Conservation (phyloP, 2,113 vertebrate genomes). For the Jaculus jaculus region DNA sequence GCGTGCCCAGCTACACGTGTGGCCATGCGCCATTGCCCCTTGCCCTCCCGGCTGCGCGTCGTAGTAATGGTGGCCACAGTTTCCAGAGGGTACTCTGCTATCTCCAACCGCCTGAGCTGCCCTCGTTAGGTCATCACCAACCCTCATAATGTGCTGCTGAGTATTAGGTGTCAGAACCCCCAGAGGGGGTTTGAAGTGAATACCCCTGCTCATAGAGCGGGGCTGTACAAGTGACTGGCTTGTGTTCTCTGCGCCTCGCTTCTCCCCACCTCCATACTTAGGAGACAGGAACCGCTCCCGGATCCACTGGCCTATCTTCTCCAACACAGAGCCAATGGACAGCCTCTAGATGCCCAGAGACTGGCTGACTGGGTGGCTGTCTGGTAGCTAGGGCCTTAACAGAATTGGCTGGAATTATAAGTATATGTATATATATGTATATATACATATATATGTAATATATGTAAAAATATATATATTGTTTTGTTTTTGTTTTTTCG, state of each 20-base stretch:
- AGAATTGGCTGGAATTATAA: no score
- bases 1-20: not conserved
- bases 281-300: not conserved
- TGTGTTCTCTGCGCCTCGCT: not conserved
- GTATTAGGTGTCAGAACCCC: not conserved
- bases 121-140: not conserved
- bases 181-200: not conserved
- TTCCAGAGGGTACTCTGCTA: not conserved
- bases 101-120: not conserved
- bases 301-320: not conserved
- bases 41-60: not conserved
- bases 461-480: no score
- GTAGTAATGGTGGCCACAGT: not conserved
- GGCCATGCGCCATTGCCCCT: rapidly evolving
- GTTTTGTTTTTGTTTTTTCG: no score
- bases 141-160: not conserved
- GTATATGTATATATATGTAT: no score
- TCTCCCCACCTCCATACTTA: not conserved
- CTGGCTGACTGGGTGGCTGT: not conserved
- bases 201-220: not conserved
- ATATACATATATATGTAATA: no score
- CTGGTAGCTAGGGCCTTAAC: not conserved
- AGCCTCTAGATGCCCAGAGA: not conserved
- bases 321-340: not conserved
- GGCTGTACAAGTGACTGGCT: not conserved